Evolutionary conservation across 2,113 vertebrate genomes (phyloP).

Genomic region (Dasyornis broadbenti): DNA sequence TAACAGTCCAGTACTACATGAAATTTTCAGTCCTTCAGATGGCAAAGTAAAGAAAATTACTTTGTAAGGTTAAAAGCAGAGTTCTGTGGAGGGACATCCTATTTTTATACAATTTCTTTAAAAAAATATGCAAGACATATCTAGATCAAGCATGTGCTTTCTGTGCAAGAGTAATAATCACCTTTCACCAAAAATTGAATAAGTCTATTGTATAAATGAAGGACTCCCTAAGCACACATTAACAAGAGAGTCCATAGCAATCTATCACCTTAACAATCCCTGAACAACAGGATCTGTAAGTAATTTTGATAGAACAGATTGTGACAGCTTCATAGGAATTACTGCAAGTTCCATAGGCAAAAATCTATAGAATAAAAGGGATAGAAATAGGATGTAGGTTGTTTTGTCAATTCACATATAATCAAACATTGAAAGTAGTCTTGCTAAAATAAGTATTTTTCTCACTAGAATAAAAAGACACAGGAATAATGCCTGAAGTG

Average conservation of each 20-base stretch:
- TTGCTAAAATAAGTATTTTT: neutral
- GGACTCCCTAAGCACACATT: constrained; percentile 63
- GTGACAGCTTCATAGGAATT: constrained; percentile 64
- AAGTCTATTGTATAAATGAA: constrained; percentile 67
- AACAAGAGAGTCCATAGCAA: constrained; percentile 22
- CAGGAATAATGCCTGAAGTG: neutral
- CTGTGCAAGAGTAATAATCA: constrained; percentile 28
- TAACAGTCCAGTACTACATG: neutral
- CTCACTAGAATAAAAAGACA: neutral
- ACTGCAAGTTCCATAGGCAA: constrained; percentile 13
- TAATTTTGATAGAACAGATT: constrained; percentile 54
- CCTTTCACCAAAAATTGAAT: constrained; percentile 59
- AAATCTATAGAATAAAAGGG: constrained; percentile 9
- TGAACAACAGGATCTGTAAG: constrained; percentile 56
- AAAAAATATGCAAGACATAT: neutral
- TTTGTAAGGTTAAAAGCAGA: neutral
- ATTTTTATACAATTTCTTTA: neutral
- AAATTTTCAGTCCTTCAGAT: neutral
- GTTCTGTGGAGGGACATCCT: neutral
- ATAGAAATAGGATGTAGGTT: neutral
- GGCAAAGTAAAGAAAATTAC: neutral
- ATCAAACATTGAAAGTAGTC: neutral
- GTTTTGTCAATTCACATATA: neutral
- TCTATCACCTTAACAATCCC: constrained; percentile 66
- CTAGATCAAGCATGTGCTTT: neutral